phyloP scores from a whole-genome alignment of 2,113 vertebrate species.

The Grallaria varia region DNA sequence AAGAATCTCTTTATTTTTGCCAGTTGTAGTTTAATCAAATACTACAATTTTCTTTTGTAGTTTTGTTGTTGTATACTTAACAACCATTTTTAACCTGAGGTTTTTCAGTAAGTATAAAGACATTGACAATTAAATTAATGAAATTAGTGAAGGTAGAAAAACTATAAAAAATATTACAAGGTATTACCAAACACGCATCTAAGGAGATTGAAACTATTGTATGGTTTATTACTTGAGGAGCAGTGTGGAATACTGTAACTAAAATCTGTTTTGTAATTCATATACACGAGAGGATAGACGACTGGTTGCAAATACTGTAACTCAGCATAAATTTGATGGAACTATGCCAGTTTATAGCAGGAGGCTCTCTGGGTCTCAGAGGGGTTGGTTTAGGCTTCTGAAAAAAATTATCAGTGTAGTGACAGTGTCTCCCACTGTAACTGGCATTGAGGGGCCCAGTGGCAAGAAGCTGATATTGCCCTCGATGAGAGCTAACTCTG shows the following conservation, averaged over 20 bases:
- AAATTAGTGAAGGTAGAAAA: neutral
- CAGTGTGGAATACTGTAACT: neutral
- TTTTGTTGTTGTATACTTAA: neutral
- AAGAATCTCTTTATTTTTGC: neutral
- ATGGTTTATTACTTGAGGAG: constrained; percentile 21
- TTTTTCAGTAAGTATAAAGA: neutral
- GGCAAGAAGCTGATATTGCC: neutral
- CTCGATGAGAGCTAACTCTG: neutral
- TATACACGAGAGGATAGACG: neutral
- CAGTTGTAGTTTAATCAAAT: neutral
- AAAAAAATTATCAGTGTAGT: neutral
- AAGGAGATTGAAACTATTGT: neutral
- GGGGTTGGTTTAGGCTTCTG: neutral
- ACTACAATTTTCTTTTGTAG: neutral
- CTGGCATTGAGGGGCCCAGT: neutral
- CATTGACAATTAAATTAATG: neutral
- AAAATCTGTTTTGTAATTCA: constrained; percentile 43
- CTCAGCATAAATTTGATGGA: constrained; percentile 37
- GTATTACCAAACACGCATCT: neutral
- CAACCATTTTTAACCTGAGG: neutral
- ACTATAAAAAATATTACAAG: neutral
- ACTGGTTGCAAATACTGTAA: neutral
- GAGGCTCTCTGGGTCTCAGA: neutral
- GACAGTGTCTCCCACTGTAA: neutral
- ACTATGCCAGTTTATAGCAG: neutral